phyloP scores from a whole-genome alignment of 2,888 invertebrate species.

The Masnerella sp. region DNA sequence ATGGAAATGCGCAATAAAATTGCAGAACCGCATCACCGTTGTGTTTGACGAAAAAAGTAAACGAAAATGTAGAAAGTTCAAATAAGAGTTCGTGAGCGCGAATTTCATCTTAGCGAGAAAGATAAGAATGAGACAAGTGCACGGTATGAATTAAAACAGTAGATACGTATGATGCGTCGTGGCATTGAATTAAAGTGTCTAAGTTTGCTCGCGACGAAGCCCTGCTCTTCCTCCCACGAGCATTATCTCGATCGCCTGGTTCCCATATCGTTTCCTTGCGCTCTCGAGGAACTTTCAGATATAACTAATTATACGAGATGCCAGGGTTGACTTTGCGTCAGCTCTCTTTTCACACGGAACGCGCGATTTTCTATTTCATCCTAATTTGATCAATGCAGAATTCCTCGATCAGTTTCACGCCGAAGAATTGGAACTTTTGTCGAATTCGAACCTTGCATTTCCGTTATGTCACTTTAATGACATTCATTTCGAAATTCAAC shows the following conservation, averaged over 20 bases:
- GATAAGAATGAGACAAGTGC: conserved; percentile 1
- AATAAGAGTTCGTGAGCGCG: conserved; percentile 3
- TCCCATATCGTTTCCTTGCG: conserved; percentile 62
- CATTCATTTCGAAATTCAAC: too few species aligned
- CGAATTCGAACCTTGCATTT: not conserved
- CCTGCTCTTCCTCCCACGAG: conserved; percentile 58
- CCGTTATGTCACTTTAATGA: too few species aligned
- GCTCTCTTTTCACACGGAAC: conserved; percentile 60
- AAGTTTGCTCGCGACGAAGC: conserved; percentile 39
- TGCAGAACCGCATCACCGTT: too few species aligned
- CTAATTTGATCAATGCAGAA: conserved; percentile 51
- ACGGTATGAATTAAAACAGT: conserved; percentile 1
- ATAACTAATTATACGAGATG: conserved; percentile 58
- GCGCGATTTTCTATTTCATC: conserved; percentile 60
- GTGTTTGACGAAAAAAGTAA: too few species aligned
- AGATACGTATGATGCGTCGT: conserved; percentile 16
- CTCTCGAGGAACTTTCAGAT: conserved; percentile 59
- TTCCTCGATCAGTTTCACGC: conserved; percentile 45
- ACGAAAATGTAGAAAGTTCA: conserved; percentile 10
- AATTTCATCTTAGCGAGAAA: conserved; percentile 2
- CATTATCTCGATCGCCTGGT: conserved; percentile 64
- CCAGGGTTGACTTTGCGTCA: conserved; percentile 33
- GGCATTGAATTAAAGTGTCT: conserved; percentile 40
- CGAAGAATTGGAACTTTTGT: conserved; percentile 14
- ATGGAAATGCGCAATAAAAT: too few species aligned